Base-by-base conservation (phyloP, 2,113 vertebrate species). In the Muscicapa adusta region DNA sequence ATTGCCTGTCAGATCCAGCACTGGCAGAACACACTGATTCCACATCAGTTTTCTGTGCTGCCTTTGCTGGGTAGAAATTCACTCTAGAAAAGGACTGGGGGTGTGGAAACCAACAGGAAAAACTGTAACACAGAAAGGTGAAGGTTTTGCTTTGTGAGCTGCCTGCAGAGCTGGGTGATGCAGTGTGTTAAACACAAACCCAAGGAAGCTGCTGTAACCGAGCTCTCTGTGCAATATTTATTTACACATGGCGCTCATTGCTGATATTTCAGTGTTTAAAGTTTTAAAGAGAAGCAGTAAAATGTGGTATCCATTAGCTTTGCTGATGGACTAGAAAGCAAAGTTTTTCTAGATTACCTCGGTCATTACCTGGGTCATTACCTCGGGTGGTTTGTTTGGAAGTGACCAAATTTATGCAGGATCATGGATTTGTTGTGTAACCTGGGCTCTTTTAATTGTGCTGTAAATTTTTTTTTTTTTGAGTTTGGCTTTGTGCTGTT, bases 41-140 rank as follows among this genome's bases (percentile, higher is more conserved):
- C 12, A 0, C n/a, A 38, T 48, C 47, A 34, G 10, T 48, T 72
- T 85, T 58, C 25, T 0, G 0, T n/a, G 7, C 36, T 36, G 75
- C 42, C 51, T 73, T 86, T 66, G 12, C 71, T 63, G 51, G 42
- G 5, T n/a, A 40, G 51, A 88, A 80, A 40, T 36, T 81, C 11
- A 4, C 8, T 76, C 18, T 23, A 43, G 84, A 63, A 50, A 58
- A 62, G 34, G 54, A 10, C 23, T 11, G 23, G 33, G 25, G 12
- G 14, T 8, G 12, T 65, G 42, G 51, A 71, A 88, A 48, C n/a
- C 26, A 43, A 0, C 25, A 28, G 33, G 29, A 34, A 19, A 33
- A 85, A 1, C 7, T 6, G 18, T 43, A 3, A n/a, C 65, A 20
- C 47, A 40, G 14, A 26, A 57, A 38, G n/a, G 34, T 65, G 89